phyloP scores from a whole-genome alignment of 2,113 vertebrate genomes.

The Lucifuga dentata region DNA sequence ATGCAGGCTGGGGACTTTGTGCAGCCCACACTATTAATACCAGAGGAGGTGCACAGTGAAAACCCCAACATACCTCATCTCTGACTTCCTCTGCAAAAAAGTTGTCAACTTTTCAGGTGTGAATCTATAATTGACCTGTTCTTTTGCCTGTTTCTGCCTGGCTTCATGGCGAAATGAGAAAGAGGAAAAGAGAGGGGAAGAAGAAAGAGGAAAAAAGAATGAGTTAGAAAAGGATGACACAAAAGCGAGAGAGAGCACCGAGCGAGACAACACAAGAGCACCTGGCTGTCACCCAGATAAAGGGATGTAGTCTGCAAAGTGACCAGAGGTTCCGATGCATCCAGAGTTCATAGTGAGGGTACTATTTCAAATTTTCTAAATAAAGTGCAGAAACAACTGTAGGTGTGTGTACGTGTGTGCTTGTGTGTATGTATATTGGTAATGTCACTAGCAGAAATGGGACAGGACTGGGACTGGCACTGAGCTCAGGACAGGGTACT shows the following conservation, averaged over 20 bases:
- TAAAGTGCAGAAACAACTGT: slow-evolving; percentile 30
- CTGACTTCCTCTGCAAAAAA: slow-evolving; percentile 21
- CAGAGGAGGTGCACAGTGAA: slow-evolving; percentile 1
- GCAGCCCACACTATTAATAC: slow-evolving; percentile 16
- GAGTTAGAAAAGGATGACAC: neutral
- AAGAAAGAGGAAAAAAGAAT: neutral
- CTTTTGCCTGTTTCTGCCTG: slow-evolving; percentile 9
- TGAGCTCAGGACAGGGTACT: slow-evolving; percentile 23
- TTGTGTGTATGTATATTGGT: slow-evolving; percentile 9
- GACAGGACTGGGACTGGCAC: slow-evolving; percentile 43
- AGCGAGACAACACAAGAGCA: slow-evolving; percentile 13
- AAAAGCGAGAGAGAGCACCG: neutral
- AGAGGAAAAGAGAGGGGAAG: neutral
- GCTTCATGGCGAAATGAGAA: neutral
- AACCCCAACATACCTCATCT: slow-evolving; percentile 17
- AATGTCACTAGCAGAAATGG: slow-evolving; percentile 43
- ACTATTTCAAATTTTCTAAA: slow-evolving; percentile 30
- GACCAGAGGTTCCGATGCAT: slow-evolving; percentile 7
- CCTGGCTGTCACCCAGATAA: slow-evolving; percentile 6
- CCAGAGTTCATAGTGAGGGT: slow-evolving; percentile 12
- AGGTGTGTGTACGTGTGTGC: slow-evolving; percentile 1
- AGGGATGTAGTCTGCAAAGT: slow-evolving; percentile 14
- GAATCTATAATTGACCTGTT: slow-evolving; percentile 44
- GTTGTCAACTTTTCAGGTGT: slow-evolving; percentile 27
- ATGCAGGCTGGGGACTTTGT: neutral